Evolutionary conservation across 30 jellyfish, hydroid and myxozoan genomes (phyloP).

Genomic region (Hydra vulgaris): DNA sequence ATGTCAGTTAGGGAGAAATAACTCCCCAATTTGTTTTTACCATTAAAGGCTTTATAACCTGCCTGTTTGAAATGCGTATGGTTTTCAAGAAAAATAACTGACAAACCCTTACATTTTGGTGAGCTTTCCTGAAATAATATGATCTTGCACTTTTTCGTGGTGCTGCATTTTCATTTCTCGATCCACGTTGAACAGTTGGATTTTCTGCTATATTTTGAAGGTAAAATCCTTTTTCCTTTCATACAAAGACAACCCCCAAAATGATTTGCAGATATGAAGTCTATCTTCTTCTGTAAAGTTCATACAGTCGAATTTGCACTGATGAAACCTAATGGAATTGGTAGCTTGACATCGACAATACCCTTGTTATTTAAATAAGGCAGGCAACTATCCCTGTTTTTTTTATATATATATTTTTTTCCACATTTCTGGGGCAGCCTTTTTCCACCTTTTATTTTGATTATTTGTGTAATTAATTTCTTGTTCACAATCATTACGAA

Average conservation of each 20-base stretch:
- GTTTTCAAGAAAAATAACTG: background rate
- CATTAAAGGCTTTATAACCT: background rate
- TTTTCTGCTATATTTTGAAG: background rate
- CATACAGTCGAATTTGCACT: background rate
- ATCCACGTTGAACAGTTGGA: background rate
- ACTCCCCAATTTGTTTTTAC: background rate
- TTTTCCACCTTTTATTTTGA: background rate
- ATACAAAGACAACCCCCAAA: background rate
- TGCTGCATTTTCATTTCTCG: background rate
- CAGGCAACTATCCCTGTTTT: background rate
- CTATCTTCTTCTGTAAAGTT: background rate
- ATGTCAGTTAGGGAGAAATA: background rate
- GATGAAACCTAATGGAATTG: background rate
- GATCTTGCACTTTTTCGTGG: background rate
- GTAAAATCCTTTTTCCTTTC: background rate
- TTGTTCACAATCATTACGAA: background rate
- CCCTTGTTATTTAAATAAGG: background rate
- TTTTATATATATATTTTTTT: too few relatives aligned
- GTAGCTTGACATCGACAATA: background rate
- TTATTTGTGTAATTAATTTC: background rate
- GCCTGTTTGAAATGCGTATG: background rate
- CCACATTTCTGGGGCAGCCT: too few relatives aligned
- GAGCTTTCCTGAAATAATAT: background rate
- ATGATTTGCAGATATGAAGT: background rate
- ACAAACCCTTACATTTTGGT: background rate